Evolutionary conservation across 2,888 invertebrate species (phyloP).

Genomic region (Brachyopa scutellaris): DNA sequence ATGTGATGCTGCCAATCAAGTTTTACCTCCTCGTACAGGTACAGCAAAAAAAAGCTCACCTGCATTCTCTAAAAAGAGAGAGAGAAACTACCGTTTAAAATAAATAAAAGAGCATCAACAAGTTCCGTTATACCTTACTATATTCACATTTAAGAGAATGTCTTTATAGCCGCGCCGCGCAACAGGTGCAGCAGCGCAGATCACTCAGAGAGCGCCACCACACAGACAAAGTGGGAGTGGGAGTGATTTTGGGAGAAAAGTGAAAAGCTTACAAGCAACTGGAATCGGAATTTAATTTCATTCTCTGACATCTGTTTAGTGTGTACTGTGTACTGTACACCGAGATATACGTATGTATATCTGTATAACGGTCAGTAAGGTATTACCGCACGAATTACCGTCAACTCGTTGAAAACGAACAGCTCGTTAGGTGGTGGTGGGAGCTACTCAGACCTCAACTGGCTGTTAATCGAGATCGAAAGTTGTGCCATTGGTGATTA

Average conservation of each 20-base stretch:
- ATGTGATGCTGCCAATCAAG: slow-evolving; percentile 27
- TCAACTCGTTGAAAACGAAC: slow-evolving; percentile 34
- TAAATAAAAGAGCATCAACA: slow-evolving; percentile 20
- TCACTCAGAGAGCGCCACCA: neutral
- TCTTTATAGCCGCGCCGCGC: neutral
- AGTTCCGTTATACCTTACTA: slow-evolving; percentile 64
- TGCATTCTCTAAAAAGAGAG: slow-evolving; percentile 14
- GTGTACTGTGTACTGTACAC: no score
- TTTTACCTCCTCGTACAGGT: neutral
- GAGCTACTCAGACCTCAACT: slow-evolving; percentile 32
- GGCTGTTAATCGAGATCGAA: slow-evolving; percentile 62
- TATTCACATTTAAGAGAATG: slow-evolving; percentile 36
- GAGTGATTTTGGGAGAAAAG: slow-evolving; percentile 44
- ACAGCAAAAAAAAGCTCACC: slow-evolving; percentile 24
- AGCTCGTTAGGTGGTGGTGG: slow-evolving; percentile 34
- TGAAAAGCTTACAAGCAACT: slow-evolving; percentile 40
- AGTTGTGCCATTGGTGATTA: slow-evolving; percentile 61
- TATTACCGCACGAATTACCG: slow-evolving; percentile 50
- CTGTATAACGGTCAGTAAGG: slow-evolving; percentile 32
- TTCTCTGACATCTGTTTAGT: slow-evolving; percentile 4
- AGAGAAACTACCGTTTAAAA: neutral
- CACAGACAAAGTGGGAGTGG: slow-evolving; percentile 11
- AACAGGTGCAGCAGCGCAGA: slow-evolving; percentile 29
- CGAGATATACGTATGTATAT: neutral
- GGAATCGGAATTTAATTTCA: slow-evolving; percentile 21